Base-by-base conservation (phyloP, 2,888 invertebrate genomes). In the Torymus texanus region DNA sequence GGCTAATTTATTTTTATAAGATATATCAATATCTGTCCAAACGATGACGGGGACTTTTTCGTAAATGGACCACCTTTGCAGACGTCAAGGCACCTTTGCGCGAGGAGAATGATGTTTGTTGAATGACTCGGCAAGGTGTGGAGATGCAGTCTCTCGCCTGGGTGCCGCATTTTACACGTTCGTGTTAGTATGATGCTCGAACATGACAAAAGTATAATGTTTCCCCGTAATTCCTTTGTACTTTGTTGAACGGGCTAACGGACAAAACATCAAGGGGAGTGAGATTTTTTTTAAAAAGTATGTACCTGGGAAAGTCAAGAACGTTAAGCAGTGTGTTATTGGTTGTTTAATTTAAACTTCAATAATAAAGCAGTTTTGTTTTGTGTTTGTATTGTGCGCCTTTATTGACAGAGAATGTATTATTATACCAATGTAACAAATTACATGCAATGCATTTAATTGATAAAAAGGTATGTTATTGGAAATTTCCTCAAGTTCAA, bases 71-170 rank as follows among this genome's bases (percentile, higher is more conserved):
- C 75, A 51, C 14, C 14, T 61, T 59, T 29, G 55, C 72, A 16
- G 18, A 53, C 72, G 53, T 24, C 72, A 58, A 58, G n/a, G 41
- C 58, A n/a, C 0, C 70, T 70, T 58, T 21, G 82, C 82, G 80
- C 84, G 83, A 70, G 70, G 83, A 83, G 84, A 85, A 83, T 85
- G 79, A 85, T 86, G 86, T 83, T 82, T 74, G 63, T 21, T 62
- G 79, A 75, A 81, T 85, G 86, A 85, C 85, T 85, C 81, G 86
- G 82, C 85, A 84, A 82, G 65, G 82, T 83, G 79, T 77, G 16
- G 66, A 66, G 66, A 53, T 53, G 11, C 21, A 11, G 24, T 10
- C 51, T 51, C 50, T n/a, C 29, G 65, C 41, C 14, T 65, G 65
- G 65, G 65, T 65, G 65, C 65, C 65, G 16, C 50, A 50, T 65